phyloP scores from a whole-genome alignment of 2,113 vertebrate genomes.

The Cyanoramphus novaezelandiae region DNA sequence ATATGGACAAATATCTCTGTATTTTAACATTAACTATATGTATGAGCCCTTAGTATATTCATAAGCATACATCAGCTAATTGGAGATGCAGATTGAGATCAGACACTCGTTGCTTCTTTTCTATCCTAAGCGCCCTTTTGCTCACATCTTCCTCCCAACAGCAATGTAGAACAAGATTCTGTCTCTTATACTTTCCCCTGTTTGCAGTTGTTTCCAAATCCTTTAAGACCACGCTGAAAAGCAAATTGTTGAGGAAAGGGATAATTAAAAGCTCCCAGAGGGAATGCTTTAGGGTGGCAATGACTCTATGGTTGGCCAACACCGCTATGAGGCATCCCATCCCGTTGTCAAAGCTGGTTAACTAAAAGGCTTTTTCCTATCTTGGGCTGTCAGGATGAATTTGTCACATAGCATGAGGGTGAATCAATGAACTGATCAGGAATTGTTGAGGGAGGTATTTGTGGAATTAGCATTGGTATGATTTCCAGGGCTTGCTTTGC shows the following conservation, averaged over 20 bases:
- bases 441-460: not conserved
- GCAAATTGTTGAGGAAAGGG: slow-evolving; percentile 11
- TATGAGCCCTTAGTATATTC: not conserved
- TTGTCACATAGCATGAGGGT: not conserved
- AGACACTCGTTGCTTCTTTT: not conserved
- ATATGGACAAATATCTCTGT: not conserved
- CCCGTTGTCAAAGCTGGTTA: slow-evolving; percentile 1
- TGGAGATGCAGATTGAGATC: not conserved
- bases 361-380: slow-evolving; percentile 6
- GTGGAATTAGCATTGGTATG: not conserved
- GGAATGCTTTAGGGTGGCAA: not conserved
- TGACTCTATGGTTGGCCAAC: slow-evolving; percentile 15
- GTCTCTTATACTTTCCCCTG: not conserved
- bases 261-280: slow-evolving; percentile 15
- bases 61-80: not conserved
- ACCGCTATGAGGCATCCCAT: not conserved
- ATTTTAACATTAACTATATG: not conserved
- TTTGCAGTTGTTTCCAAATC: not conserved
- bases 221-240: not conserved
- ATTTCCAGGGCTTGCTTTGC: not conserved
- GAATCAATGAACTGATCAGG: slow-evolving; percentile 54
- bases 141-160: accelerated
- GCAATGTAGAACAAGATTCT: not conserved
- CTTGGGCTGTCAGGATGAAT: slow-evolving; percentile 23
- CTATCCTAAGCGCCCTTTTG: not conserved